Base-by-base conservation (phyloP, 1,140 invertebrate genomes). In the Euglossa dilemma region DNA sequence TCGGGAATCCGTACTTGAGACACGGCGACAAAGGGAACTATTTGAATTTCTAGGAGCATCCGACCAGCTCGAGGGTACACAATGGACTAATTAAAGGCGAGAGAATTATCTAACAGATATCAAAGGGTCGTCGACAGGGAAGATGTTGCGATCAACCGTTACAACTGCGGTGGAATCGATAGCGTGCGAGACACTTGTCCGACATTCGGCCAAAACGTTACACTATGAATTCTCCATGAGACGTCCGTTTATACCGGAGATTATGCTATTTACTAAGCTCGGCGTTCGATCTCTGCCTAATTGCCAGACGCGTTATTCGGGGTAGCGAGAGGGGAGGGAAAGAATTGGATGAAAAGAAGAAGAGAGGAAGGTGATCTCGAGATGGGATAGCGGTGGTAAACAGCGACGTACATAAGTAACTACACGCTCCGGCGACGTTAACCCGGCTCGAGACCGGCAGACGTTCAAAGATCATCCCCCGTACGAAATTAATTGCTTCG, bases 31-130 rank as follows among this genome's bases (percentile, higher is more conserved):
- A 75, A 63, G 57, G 73, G 73, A 75, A 50, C 45, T 63, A 63
- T 75, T 63, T 63, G 73, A 75, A 75, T 75, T 75, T 75, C 73
- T 18, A 63, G n/a, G 45, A 28, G 45, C 25, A 47, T 52, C 57
- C n/a, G 45, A 20, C 43, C 56, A 16, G 11, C 36, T 63, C 59
- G 25, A 23, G 6, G 59, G 11, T 36, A 28, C 73, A 75, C 73
- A 75, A 50, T 63, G 47, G 73, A 36, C 73, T 75, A 75, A 75
- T 75, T 75, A 75, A 75, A 75, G 73, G n/a, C 25, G 73, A 61
- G 56, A 59, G 72, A 74, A 59, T 74, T 59, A 59, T 59, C 45
- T 50, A 75, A 63, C 57, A 20, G 43, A 47, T 45, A 63, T 64
- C 73, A 63, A 50, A 75, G 45, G 20, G 20, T 36, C 14, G 72